Conservation (phyloP, 2,113 vertebrate species). For the Choloepus hoffmanni region DNA sequence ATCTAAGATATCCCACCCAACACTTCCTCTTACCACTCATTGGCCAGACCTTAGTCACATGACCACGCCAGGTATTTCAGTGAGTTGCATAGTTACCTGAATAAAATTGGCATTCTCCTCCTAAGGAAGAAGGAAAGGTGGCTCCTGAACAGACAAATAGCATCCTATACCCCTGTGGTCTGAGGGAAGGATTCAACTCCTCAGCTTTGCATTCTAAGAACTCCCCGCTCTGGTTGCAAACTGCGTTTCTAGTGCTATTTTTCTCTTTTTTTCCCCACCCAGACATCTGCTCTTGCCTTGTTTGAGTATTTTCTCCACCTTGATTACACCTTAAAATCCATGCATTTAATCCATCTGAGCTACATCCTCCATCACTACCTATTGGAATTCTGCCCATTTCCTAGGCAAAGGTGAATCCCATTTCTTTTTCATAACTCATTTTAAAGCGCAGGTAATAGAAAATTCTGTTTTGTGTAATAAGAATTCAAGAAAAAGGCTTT, state of each 20-base stretch:
- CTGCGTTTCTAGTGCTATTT: too few relatives aligned
- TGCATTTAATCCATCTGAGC: background rate
- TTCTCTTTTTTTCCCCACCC: too few relatives aligned
- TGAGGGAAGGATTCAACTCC: background rate
- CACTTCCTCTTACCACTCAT: too few relatives aligned
- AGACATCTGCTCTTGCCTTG: background rate
- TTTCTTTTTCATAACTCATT: background rate
- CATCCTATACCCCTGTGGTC: background rate
- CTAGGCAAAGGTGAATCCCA: background rate
- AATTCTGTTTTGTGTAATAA: background rate
- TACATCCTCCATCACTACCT: background rate
- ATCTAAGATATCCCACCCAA: background rate
- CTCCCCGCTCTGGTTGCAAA: background rate
- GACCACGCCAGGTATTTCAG: background rate
- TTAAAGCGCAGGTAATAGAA: background rate
- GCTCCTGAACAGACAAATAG: background rate
- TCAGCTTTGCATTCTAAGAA: background rate
- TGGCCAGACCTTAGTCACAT: background rate
- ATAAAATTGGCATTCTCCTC: background rate
- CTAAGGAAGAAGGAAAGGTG: background rate
- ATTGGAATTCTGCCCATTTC: background rate
- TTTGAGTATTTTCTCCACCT: background rate
- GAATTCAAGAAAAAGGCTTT: background rate
- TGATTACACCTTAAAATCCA: background rate
- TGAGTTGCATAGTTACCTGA: too few relatives aligned